Conservation (phyloP, 1,140 invertebrate species). For the Mamestra configurata region DNA sequence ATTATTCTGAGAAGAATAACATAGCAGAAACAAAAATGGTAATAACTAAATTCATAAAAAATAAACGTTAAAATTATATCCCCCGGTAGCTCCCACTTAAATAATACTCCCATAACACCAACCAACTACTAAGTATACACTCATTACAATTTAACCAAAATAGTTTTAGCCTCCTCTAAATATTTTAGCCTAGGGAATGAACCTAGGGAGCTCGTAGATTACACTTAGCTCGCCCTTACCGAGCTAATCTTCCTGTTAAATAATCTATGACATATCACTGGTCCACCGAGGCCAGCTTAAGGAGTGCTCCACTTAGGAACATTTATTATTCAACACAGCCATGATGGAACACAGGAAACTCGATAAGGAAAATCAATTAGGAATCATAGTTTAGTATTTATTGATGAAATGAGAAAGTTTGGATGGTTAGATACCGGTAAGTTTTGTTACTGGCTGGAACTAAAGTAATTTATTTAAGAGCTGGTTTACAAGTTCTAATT, state of each 20-base stretch:
- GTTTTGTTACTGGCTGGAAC: no score
- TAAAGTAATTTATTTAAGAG: no score
- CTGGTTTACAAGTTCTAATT: no score
- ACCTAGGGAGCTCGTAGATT: background rate
- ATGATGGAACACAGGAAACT: background rate
- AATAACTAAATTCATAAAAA: no score
- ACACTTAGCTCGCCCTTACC: conserved; percentile 23
- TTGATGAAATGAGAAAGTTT: background rate
- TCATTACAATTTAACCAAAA: conserved; percentile 16
- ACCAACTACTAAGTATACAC: background rate
- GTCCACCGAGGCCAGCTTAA: background rate
- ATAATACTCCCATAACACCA: no score
- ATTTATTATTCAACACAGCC: background rate
- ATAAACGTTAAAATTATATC: no score
- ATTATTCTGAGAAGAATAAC: no score
- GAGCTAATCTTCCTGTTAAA: conserved; percentile 3
- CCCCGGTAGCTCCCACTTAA: no score
- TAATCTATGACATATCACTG: conserved; percentile 29
- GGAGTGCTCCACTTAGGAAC: background rate
- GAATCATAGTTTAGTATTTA: background rate
- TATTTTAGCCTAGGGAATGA: conserved; percentile 4
- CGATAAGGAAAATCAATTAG: background rate
- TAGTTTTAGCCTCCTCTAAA: background rate
- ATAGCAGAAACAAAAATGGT: no score
- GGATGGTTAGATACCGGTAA: no score